A percentile compares a stretch with the other conserved stretches of the same genome.
Conservation (phyloP, 2,113 vertebrate species). For the Myiozetetes cayanensis region DNA sequence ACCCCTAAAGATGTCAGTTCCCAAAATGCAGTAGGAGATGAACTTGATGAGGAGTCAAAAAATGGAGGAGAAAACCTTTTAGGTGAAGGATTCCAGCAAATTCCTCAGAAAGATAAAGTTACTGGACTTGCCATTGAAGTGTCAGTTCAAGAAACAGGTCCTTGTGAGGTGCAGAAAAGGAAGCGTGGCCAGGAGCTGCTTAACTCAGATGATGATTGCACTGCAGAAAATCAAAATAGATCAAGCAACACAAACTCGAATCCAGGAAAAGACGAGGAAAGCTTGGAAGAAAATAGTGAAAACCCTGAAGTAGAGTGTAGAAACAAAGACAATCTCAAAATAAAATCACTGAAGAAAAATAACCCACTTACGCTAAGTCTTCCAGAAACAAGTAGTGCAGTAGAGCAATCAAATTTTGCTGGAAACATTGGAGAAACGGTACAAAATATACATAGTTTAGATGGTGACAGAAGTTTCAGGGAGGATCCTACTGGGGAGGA, state of each 20-base stretch:
- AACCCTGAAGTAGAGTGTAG: neutral
- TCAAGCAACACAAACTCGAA: neutral
- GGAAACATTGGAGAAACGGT: neutral
- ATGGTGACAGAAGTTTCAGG: conserved; percentile 25
- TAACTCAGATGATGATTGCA: neutral
- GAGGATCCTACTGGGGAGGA: conserved; percentile 32
- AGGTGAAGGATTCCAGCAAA: conserved; percentile 16
- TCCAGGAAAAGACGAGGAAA: neutral
- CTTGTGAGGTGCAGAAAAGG: neutral
- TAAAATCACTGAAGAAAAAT: neutral
- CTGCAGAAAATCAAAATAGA: neutral
- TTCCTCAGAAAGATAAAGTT: neutral
- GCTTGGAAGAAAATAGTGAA: neutral
- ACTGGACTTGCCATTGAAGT: neutral
- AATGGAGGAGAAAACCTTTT: neutral
- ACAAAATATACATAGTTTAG: conserved; percentile 7
- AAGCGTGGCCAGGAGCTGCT: neutral
- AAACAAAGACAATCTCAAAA: neutral
- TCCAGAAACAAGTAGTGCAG: conserved; percentile 40
- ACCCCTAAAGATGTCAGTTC: neutral
- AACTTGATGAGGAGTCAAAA: conserved; percentile 12
- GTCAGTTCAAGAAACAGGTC: neutral
- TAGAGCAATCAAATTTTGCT: conserved; percentile 13
- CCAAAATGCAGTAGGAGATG: conserved; percentile 1
- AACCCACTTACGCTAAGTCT: neutral